Base-by-base conservation (phyloP, 2,797 vertebrate genomes). In the Syndactyla subalaris region DNA sequence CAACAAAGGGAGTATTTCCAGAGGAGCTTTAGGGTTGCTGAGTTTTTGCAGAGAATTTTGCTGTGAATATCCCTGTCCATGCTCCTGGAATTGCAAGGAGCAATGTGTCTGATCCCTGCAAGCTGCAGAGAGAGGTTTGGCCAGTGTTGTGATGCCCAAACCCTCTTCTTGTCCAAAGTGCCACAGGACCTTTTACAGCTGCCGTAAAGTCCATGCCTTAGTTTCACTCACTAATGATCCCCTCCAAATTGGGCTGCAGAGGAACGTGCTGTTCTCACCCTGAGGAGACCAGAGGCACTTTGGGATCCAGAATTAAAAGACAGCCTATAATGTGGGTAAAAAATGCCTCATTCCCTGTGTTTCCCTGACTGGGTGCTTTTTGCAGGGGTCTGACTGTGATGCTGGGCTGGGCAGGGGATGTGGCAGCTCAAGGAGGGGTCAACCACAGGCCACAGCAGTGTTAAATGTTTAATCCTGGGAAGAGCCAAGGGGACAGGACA, bases 61-160 rank as follows among this genome's bases (percentile, higher is more conserved):
- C 34, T 0, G 1, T 23, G 45, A 45, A 23, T 27, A 8, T 41
- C 66, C 13, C 10, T 2, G 2, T 12, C 32, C 0, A 0, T 39
- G 63, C 41, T 59, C 20, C 75, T n/a, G 55, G 46, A 3, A 1
- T 0, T 29, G 16, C 38, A 14, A 29, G 34, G 46, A 61, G 55
- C 39, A 39, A 39, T 4, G 1, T 4, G 27, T 8, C 18, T 24
- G n/a, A 41, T 36, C 55, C 43, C 70, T 30, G 29, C 29, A 32
- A 7, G 21, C 51, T 9, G 67, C 3, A 66, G 36, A 59, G 58
- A 4, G 6, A 19, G 2, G 2, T 68, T 65, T 61, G 74, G 19
- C 48, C 65, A 16, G 7, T 14, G 52, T 65, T 58, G 8, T 1
- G 1, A 32, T 23, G 46, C 76, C 57, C 6, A 65, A 59, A 24